phyloP scores from a whole-genome alignment of 2,113 vertebrate genomes.

The Hiodon tergisus region DNA sequence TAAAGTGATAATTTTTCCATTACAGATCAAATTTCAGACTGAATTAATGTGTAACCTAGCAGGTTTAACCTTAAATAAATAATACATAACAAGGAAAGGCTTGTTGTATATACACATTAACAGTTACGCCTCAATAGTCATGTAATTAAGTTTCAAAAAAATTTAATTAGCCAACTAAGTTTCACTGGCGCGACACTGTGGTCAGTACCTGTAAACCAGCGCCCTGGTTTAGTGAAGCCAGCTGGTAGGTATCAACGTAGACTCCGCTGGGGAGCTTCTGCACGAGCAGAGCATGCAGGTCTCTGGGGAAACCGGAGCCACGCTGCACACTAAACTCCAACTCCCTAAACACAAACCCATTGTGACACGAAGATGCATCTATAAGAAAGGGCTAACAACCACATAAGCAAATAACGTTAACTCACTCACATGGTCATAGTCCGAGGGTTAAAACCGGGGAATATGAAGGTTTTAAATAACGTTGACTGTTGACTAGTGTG shows the following conservation, averaged over 20 bases:
- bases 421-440: neutral
- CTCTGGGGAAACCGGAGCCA: conserved; percentile 35
- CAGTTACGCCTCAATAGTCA: too few species aligned
- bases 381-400: neutral
- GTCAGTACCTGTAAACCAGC: conserved; percentile 74
- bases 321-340: conserved; percentile 66
- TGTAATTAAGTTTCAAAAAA: too few species aligned
- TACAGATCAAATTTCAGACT: too few species aligned
- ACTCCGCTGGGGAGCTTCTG: conserved; percentile 68
- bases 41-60: too few species aligned
- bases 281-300: conserved; percentile 62
- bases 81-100: neutral
- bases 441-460: too few species aligned
- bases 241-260: conserved; percentile 83
- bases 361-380: neutral
- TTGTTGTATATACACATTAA: too few species aligned
- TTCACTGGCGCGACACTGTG: neutral
- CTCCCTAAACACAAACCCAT: conserved; percentile 63
- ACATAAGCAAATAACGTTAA: neutral
- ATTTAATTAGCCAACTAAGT: too few species aligned
- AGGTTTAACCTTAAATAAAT: too few species aligned
- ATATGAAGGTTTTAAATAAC: too few species aligned
- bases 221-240: conserved; percentile 65
- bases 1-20: too few species aligned
- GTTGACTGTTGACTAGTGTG: too few species aligned